Evolutionary conservation across 2,888 invertebrate genomes (phyloP).

Genomic region (Drosophila rellima): DNA sequence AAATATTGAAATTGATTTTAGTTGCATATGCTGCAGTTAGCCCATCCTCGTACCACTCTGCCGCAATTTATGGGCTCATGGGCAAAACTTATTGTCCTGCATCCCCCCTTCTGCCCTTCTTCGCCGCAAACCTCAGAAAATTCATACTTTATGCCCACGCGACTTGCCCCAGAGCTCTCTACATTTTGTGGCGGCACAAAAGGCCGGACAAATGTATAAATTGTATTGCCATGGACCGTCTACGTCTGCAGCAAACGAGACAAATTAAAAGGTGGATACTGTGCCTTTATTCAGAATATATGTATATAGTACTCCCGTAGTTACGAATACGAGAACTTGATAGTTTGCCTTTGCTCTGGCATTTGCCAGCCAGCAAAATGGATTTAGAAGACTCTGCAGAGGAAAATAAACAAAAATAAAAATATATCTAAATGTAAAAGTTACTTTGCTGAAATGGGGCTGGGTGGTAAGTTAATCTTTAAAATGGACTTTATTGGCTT

Average conservation of each 20-base stretch:
- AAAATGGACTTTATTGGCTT: constrained; percentile 7
- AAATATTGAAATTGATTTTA: constrained; percentile 79
- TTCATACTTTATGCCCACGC: constrained; percentile 44
- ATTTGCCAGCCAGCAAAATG: constrained; percentile 20
- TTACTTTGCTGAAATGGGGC: constrained; percentile 5
- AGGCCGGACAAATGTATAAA: constrained; percentile 53
- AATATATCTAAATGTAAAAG: constrained; percentile 3
- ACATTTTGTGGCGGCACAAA: constrained; percentile 38
- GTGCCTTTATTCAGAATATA: constrained; percentile 8
- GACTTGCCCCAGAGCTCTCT: constrained; percentile 32
- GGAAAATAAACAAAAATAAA: not conserved
- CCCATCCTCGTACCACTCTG: constrained; percentile 3
- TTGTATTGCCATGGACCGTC: constrained; percentile 43
- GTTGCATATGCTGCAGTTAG: constrained; percentile 71
- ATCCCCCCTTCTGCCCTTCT: not conserved
- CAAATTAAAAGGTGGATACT: constrained; percentile 46
- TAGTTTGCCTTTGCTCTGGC: constrained; percentile 13
- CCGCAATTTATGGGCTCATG: constrained; percentile 63
- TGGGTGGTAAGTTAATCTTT: not conserved
- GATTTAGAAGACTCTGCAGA: constrained; percentile 12
- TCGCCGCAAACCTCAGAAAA: constrained; percentile 14
- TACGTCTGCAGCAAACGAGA: constrained; percentile 25
- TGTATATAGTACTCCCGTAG: constrained; percentile 6
- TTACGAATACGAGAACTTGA: constrained; percentile 13
- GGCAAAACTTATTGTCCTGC: constrained; percentile 44